These are phyloP conservation scores for Hoplias malabaricus DNA, from an alignment of 2,113 vertebrate species.

Conservation along the genomic window DNA sequence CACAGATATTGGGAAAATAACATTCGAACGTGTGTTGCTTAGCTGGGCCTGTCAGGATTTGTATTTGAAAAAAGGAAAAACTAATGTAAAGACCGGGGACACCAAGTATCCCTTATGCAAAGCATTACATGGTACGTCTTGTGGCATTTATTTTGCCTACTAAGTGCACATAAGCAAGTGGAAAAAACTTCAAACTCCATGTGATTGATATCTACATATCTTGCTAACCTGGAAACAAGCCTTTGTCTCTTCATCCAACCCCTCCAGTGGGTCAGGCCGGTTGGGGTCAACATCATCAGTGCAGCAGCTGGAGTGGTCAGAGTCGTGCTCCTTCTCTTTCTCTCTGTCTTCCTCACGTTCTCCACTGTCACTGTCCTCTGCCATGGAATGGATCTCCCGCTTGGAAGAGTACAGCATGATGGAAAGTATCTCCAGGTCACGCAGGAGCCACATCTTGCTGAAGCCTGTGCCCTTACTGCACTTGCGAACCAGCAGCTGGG, in stretches of 20 bases:
- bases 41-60: no score
- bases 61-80: no score
- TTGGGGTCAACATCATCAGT: conserved; percentile 77
- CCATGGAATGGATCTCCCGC: conserved; percentile 83
- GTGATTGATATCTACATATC: no score
- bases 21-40: no score
- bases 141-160: no score
- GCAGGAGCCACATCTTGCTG: conserved; percentile 95
- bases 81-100: no score
- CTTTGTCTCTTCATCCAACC: conserved; percentile 93
- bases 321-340: conserved; percentile 81
- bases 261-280: conserved; percentile 88
- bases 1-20: no score
- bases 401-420: conserved; percentile 98
- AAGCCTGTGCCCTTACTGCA: conserved; percentile 98
- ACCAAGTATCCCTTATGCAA: no score
- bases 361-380: conserved; percentile 72
- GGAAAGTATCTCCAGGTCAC: conserved; percentile 94
- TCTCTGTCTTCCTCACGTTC: conserved; percentile 61
- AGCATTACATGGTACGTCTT: no score
- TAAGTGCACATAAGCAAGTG: no score
- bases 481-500: conserved; percentile 91
- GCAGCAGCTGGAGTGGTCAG: conserved; percentile 72
- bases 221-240: conserved; percentile 91
- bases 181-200: no score